These are phyloP conservation scores for Cynopterus brachyotis DNA, from an alignment of 2,113 vertebrate species.

Conservation along the genomic window DNA sequence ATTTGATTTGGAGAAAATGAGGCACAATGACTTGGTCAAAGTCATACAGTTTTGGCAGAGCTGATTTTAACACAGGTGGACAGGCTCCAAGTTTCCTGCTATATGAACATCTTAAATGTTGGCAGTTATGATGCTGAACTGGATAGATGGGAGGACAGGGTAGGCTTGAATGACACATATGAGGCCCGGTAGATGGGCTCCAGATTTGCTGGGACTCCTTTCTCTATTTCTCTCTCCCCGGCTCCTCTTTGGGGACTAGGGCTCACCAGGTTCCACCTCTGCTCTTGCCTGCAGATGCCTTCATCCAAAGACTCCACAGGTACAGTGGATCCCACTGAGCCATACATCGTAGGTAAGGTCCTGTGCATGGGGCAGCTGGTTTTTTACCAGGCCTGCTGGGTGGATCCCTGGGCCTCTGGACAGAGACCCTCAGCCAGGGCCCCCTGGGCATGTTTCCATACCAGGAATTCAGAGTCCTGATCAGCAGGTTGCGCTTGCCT, in stretches of 20 bases:
- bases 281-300: conserved; percentile 52
- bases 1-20: neutral
- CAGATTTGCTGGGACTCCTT: neutral
- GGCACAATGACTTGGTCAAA: neutral
- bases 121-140: neutral
- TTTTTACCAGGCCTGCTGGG: neutral
- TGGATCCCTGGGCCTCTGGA: neutral
- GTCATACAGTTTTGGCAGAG: neutral
- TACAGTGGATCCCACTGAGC: neutral
- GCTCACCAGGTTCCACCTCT: neutral
- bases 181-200: neutral
- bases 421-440: neutral
- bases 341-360: conserved; percentile 70
- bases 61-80: neutral
- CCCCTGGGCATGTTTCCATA: neutral
- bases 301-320: neutral
- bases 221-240: neutral
- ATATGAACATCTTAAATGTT: neutral
- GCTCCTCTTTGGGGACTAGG: neutral
- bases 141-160: neutral
- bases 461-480: conserved; percentile 91
- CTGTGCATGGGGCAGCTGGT: fast-evolving
- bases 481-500: conserved; percentile 87
- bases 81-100: neutral
- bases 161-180: neutral